These are phyloP conservation scores for Triplophysa rosa DNA, from an alignment of 2,113 vertebrate genomes.

Conservation along the genomic window DNA sequence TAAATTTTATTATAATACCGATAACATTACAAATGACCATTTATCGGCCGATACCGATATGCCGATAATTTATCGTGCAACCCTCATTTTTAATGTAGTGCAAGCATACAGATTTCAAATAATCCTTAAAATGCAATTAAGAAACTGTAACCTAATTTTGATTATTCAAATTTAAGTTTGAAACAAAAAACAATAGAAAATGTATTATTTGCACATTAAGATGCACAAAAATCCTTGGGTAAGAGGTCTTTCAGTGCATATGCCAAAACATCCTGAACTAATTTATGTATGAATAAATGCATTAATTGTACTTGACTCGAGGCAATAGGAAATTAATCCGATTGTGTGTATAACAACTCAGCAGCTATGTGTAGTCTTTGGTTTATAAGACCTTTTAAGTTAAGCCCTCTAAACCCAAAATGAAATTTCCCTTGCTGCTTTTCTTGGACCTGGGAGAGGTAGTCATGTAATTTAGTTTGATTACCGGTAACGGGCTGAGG, in stretches of 20 bases:
- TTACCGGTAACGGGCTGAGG: slow-evolving; percentile 64
- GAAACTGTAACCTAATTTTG: neutral
- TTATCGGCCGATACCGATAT: too few species aligned
- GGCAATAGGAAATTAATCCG: slow-evolving; percentile 21
- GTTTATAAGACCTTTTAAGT: slow-evolving; percentile 52
- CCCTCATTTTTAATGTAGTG: neutral
- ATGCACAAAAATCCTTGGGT: neutral
- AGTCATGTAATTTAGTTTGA: slow-evolving; percentile 63
- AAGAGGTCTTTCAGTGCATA: neutral
- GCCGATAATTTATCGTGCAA: too few species aligned
- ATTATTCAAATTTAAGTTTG: neutral
- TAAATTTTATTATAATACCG: too few species aligned
- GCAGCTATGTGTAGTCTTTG: slow-evolving; percentile 49
- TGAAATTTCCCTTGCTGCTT: slow-evolving; percentile 62
- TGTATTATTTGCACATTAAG: neutral
- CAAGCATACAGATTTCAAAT: neutral
- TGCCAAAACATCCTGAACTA: slow-evolving; percentile 11
- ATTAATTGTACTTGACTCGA: slow-evolving; percentile 17
- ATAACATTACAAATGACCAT: too few species aligned
- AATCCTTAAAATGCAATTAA: neutral
- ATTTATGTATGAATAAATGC: slow-evolving; percentile 12
- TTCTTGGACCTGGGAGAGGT: slow-evolving; percentile 60
- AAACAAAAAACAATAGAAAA: neutral
- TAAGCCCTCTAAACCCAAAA: slow-evolving; percentile 55
- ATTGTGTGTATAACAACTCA: slow-evolving; percentile 30